These are phyloP conservation scores for Peromyscus aztecus DNA, from an alignment of 2,797 vertebrate genomes.

Conservation along the genomic window DNA sequence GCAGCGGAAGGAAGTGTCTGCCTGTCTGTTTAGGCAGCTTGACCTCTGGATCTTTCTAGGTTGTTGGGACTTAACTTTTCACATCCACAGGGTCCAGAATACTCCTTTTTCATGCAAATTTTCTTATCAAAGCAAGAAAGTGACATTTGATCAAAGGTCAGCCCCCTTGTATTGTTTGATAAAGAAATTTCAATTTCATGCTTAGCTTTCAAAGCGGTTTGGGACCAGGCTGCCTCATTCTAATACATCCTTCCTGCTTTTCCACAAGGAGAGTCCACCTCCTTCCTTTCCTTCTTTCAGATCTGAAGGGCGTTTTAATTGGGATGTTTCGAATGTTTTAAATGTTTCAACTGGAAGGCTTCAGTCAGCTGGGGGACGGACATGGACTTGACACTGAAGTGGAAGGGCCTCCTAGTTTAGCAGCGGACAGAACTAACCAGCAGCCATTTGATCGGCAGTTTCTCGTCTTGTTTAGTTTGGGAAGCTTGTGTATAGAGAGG, in stretches of 20 bases:
- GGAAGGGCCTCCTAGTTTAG: conserved; percentile 83
- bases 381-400: conserved; percentile 82
- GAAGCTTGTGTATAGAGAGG: not conserved
- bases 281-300: conserved; percentile 70
- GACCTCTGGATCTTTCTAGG: conserved; percentile 92
- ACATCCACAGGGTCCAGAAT: conserved; percentile 85
- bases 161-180: conserved; percentile 94
- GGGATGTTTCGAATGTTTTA: conserved; percentile 86
- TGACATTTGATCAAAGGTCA: conserved; percentile 96
- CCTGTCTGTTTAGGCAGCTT: conserved; percentile 89
- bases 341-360: conserved; percentile 87
- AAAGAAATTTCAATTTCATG: conserved; percentile 96
- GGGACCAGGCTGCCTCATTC: conserved; percentile 84
- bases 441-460: conserved; percentile 73
- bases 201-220: conserved; percentile 92
- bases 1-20: conserved; percentile 70
- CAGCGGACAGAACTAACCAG: conserved; percentile 80
- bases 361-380: conserved; percentile 85
- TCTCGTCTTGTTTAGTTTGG: conserved; percentile 77
- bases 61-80: conserved; percentile 89
- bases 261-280: conserved; percentile 43
- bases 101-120: conserved; percentile 93
- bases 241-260: conserved; percentile 83
- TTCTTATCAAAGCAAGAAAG: conserved; percentile 95
- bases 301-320: conserved; percentile 87